These are phyloP conservation scores for Cylas formicarius DNA, from an alignment of 1,140 invertebrate species.

Conservation along the genomic window DNA sequence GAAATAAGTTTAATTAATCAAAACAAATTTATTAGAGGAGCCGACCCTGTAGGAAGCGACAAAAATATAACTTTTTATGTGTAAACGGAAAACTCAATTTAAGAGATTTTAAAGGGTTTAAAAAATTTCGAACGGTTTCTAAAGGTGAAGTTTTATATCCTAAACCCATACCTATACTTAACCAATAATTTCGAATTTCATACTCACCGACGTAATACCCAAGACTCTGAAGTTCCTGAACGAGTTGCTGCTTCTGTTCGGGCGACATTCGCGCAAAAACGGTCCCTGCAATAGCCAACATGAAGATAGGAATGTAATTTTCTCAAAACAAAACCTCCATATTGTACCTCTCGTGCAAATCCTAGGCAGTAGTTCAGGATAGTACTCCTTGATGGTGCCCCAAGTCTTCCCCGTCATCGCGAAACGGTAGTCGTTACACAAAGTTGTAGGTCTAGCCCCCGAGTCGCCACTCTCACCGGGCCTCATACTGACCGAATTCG, in stretches of 20 bases:
- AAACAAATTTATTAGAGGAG: no score
- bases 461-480: background rate
- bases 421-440: conserved; percentile 53
- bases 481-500: conserved; percentile 6
- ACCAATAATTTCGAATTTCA: no score
- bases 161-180: no score
- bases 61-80: no score
- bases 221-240: conserved; percentile 75
- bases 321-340: background rate
- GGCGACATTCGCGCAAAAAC: conserved; percentile 96
- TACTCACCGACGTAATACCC: conserved; percentile 78
- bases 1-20: no score
- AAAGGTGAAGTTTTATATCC: no score
- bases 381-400: conserved; percentile 64
- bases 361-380: conserved; percentile 63
- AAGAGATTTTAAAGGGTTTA: no score
- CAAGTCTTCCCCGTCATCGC: conserved; percentile 76
- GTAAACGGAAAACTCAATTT: no score
- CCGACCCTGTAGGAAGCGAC: no score
- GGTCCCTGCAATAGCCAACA: conserved; percentile 50
- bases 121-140: no score
- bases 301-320: background rate
- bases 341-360: conserved; percentile 58
- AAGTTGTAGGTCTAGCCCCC: conserved; percentile 6
- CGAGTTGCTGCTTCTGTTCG: conserved; percentile 93